Evolutionary conservation across 2,888 invertebrate genomes (phyloP).

Genomic region (Tetragonisca angustula): DNA sequence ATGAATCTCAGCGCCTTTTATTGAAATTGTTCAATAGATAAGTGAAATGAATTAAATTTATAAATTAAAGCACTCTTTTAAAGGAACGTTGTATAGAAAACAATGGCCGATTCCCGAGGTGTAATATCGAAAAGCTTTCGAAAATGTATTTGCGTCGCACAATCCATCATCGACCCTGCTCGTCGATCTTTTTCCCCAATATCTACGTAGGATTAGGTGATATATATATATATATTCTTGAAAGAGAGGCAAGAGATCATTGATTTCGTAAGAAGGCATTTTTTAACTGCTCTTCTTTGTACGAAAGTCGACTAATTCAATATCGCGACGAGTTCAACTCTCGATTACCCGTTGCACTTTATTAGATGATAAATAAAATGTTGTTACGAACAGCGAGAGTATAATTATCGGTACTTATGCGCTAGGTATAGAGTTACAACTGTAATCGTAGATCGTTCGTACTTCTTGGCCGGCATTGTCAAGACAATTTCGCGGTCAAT

Average conservation of each 20-base stretch:
- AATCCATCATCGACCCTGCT: slow-evolving; percentile 56
- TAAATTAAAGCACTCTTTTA: slow-evolving; percentile 1
- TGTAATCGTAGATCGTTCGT: slow-evolving; percentile 52
- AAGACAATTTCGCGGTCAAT: slow-evolving; percentile 11
- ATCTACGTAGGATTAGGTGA: slow-evolving; percentile 35
- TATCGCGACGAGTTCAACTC: slow-evolving; percentile 2
- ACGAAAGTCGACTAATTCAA: slow-evolving; percentile 14
- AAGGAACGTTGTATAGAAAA: slow-evolving; percentile 4
- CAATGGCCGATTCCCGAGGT: slow-evolving; percentile 21
- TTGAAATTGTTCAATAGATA: neutral
- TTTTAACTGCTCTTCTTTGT: slow-evolving; percentile 5
- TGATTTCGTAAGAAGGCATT: neutral
- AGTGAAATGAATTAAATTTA: neutral
- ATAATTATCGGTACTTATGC: slow-evolving; percentile 21
- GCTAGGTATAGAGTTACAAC: slow-evolving; percentile 25
- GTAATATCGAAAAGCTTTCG: slow-evolving; percentile 37
- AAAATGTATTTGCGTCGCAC: slow-evolving; percentile 68
- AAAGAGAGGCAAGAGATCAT: neutral
- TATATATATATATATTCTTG: too few species aligned
- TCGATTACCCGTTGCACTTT: slow-evolving; percentile 26
- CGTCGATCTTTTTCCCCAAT: slow-evolving; percentile 39
- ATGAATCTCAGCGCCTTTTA: neutral
- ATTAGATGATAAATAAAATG: slow-evolving; percentile 16
- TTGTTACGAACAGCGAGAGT: slow-evolving; percentile 7
- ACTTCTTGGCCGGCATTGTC: slow-evolving; percentile 30